A percentile compares a stretch with the other conserved stretches of the same genome.
Conservation (phyloP, 2,113 vertebrate species). For the Podarcis raffonei region DNA sequence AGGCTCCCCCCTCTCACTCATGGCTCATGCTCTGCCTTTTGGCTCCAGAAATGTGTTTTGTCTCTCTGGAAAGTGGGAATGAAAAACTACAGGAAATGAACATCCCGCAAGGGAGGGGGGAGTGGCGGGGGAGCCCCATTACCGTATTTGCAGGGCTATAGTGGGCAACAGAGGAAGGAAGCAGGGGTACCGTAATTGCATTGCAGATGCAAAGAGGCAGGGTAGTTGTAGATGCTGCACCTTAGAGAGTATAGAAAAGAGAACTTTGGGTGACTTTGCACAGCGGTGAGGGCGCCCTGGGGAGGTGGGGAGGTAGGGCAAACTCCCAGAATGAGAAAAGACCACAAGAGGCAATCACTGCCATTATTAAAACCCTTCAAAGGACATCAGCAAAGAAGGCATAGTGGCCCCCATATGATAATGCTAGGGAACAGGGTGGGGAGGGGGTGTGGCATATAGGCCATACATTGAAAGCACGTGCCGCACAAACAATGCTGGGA, state of each 20-base stretch:
- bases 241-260: too few relatives aligned
- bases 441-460: too few relatives aligned
- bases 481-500: too few relatives aligned
- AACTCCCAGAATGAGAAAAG: too few relatives aligned
- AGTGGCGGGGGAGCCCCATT: background rate
- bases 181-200: background rate
- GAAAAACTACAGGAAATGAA: conserved; percentile 41
- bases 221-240: background rate
- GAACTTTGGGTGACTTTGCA: background rate
- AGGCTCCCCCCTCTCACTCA: background rate
- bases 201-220: background rate
- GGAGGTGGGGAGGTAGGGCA: background rate
- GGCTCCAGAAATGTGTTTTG: conserved; percentile 39
- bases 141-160: conserved; percentile 18
- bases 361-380: background rate
- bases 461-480: too few relatives aligned
- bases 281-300: background rate
- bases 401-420: background rate
- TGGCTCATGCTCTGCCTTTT: conserved; percentile 3
- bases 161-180: background rate
- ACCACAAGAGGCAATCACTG: background rate
- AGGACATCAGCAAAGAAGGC: background rate
- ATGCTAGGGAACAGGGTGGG: background rate
- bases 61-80: conserved; percentile 31
- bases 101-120: background rate